These are phyloP conservation scores for Lepeophtheirus nordmannii DNA, from an alignment of 2,888 invertebrate genomes.

Conservation along the genomic window DNA sequence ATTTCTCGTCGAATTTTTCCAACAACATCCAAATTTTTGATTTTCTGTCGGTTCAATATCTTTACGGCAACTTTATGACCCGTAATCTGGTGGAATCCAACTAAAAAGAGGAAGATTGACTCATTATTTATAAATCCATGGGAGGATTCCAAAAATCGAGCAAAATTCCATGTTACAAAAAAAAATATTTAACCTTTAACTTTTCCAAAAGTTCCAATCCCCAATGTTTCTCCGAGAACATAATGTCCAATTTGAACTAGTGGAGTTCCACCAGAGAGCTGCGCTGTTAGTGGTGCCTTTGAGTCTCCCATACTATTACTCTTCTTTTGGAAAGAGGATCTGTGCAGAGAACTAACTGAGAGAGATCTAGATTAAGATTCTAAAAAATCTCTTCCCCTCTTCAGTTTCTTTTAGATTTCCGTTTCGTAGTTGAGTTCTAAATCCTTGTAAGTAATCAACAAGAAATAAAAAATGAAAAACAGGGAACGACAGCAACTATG, in stretches of 20 bases:
- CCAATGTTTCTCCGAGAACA: conserved; percentile 76
- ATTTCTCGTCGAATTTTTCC: conserved; percentile 97
- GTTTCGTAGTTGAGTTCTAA: too few relatives aligned
- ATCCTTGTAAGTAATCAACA: too few relatives aligned
- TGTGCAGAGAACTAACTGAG: too few relatives aligned
- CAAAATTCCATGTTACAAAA: not conserved
- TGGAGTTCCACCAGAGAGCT: conserved; percentile 25
- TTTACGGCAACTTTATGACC: conserved; percentile 98
- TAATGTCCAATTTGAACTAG: conserved; percentile 94
- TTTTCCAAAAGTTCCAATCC: conserved; percentile 97
- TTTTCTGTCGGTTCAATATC: conserved; percentile 93
- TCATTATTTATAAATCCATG: not conserved
- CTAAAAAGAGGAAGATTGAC: conserved; percentile 34
- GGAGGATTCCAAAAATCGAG: too few relatives aligned
- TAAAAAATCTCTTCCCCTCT: too few relatives aligned
- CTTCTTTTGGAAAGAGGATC: too few relatives aligned
- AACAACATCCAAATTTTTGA: conserved; percentile 96
- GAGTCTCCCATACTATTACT: not conserved
- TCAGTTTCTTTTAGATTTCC: too few relatives aligned
- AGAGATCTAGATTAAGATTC: too few relatives aligned
- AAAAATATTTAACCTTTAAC: conserved; percentile 52
- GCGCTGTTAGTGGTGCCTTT: conserved; percentile 1
- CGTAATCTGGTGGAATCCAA: conserved; percentile 91
- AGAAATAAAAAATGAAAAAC: too few relatives aligned
- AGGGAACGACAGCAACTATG: too few relatives aligned